These are phyloP conservation scores for Liposcelis brunnea DNA, from an alignment of 2,888 invertebrate species.

Conservation along the genomic window DNA sequence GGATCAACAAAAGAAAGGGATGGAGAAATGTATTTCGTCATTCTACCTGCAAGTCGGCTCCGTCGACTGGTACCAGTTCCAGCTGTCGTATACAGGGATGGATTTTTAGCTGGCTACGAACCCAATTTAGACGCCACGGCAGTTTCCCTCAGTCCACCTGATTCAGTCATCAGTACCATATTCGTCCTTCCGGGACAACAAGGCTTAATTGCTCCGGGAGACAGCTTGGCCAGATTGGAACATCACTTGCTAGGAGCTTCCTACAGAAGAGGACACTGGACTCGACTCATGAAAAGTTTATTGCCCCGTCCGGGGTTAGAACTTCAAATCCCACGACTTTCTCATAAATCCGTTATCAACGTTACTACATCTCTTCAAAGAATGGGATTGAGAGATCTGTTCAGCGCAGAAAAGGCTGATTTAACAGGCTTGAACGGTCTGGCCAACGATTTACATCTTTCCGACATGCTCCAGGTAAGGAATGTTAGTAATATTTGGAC, in stretches of 20 bases:
- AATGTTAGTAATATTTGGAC: no score
- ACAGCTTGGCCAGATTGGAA: conserved; percentile 58
- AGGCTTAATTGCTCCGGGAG: conserved; percentile 49
- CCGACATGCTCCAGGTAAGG: conserved; percentile 58
- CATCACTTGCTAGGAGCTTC: conserved; percentile 47
- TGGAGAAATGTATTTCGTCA: conserved; percentile 74
- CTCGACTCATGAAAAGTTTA: conserved; percentile 50
- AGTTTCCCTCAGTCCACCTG: conserved; percentile 53
- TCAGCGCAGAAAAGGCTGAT: conserved; percentile 58
- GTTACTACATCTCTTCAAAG: conserved; percentile 56
- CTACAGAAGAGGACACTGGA: conserved; percentile 52
- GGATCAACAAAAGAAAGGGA: conserved; percentile 61
- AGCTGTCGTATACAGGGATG: conserved; percentile 57
- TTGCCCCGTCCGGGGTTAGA: conserved; percentile 61
- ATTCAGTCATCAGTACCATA: conserved; percentile 56
- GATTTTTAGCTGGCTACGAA: conserved; percentile 72
- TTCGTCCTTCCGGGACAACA: conserved; percentile 76
- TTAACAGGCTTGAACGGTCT: conserved; percentile 65
- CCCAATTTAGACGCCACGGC: conserved; percentile 69
- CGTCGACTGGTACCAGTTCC: conserved; percentile 68
- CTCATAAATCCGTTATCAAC: conserved; percentile 63
- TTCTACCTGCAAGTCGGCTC: conserved; percentile 60
- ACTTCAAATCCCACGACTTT: conserved; percentile 34
- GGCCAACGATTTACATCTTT: conserved; percentile 61
- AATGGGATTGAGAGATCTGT: conserved; percentile 68